Evolutionary conservation across 2,888 invertebrate species (phyloP).

Genomic region (Caenorhabditis doughertyi): DNA sequence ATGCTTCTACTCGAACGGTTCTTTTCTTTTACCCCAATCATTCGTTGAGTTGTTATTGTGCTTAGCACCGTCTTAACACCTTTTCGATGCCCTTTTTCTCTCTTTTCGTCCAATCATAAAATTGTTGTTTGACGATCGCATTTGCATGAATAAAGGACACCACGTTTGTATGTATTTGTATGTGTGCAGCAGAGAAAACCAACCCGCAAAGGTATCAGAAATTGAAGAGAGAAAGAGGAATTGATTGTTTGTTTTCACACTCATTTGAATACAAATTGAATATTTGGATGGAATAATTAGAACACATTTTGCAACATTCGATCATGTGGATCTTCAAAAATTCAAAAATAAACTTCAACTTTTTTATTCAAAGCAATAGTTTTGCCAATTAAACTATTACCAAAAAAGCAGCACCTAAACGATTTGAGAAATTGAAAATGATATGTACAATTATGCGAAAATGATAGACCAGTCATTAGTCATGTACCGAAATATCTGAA

Average conservation of each 20-base stretch:
- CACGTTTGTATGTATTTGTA: constrained; percentile 32
- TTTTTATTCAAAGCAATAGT: constrained; percentile 60
- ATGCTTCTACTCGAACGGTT: not conserved
- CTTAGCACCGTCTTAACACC: constrained; percentile 54
- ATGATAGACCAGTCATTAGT: constrained; percentile 14
- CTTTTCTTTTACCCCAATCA: not conserved
- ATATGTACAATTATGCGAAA: constrained; percentile 12
- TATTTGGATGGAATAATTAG: not conserved
- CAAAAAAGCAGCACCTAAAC: constrained; percentile 55
- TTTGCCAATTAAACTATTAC: constrained; percentile 53
- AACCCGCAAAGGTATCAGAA: constrained; percentile 45
- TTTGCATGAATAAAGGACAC: constrained; percentile 61
- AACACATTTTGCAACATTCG: not conserved
- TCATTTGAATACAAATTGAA: constrained; percentile 10
- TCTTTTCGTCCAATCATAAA: constrained; percentile 37
- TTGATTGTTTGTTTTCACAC: constrained; percentile 27
- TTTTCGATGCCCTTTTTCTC: constrained; percentile 12
- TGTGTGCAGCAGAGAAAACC: constrained; percentile 25
- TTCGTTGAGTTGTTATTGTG: constrained; percentile 3
- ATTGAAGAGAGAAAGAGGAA: not conserved
- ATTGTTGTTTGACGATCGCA: constrained; percentile 54
- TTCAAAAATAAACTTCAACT: constrained; percentile 18
- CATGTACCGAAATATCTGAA: constrained; percentile 43
- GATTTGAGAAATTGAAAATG: not conserved
- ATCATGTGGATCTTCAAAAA: not conserved